Evolutionary conservation across 2,888 invertebrate species (phyloP).

Genomic region (Harpalus rufipes): DNA sequence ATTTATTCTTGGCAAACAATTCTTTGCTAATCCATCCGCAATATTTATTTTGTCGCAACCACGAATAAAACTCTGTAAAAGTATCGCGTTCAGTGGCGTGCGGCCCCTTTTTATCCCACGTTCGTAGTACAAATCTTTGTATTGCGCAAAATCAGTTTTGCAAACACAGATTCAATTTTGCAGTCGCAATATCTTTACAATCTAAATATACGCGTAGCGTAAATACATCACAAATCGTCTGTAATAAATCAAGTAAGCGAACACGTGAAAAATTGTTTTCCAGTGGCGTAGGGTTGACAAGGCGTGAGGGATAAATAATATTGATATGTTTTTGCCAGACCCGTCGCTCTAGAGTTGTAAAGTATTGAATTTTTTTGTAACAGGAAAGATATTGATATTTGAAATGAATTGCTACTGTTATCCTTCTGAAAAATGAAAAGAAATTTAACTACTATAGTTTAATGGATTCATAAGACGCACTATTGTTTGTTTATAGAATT

Average conservation of each 20-base stretch:
- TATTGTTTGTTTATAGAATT: conserved; percentile 26
- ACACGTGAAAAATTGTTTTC: conserved; percentile 57
- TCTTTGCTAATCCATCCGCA: not conserved
- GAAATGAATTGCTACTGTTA: not conserved
- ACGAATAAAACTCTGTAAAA: conserved; percentile 10
- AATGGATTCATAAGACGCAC: not conserved
- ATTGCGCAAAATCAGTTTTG: conserved; percentile 42
- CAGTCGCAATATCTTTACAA: conserved; percentile 52
- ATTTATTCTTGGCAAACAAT: not conserved
- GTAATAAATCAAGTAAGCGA: conserved; percentile 51
- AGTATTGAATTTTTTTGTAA: conserved; percentile 23
- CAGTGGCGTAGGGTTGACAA: conserved; percentile 26
- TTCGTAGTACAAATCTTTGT: conserved; percentile 2
- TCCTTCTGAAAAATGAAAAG: conserved; percentile 17
- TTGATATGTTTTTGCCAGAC: conserved; percentile 19
- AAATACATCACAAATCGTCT: conserved; percentile 51
- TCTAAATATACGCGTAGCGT: conserved; percentile 51
- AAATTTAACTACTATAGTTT: conserved; percentile 1
- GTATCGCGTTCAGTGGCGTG: conserved; percentile 1
- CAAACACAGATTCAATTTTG: conserved; percentile 54
- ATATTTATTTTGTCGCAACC: not conserved
- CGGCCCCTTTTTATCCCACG: not conserved
- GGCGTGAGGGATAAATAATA: not conserved
- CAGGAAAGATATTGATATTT: conserved; percentile 24
- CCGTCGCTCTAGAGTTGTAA: not conserved